Conservation (phyloP, 1,140 invertebrate genomes). For the Amphibalanus amphitrite region DNA sequence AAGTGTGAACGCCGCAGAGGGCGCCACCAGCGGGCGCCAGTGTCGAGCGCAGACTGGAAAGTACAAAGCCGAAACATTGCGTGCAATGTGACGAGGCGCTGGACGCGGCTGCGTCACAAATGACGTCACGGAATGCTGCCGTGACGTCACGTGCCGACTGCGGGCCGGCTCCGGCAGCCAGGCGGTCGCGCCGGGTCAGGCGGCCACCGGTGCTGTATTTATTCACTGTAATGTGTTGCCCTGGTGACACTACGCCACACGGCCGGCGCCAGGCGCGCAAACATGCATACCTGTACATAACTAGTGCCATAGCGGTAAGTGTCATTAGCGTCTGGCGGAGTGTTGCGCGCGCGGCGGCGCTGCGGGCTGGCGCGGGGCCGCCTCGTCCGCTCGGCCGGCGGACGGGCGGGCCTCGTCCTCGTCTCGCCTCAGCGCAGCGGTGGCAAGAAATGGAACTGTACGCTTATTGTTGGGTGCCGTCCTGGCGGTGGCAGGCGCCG, state of each 20-base stretch:
- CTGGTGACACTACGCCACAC: no score
- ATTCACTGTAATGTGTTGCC: neutral
- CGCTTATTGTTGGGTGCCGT: constrained; percentile 1
- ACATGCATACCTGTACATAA: neutral
- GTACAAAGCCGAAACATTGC: neutral
- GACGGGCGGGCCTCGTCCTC: no score
- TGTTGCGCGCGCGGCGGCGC: no score
- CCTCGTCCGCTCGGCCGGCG: neutral
- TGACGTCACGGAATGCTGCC: no score
- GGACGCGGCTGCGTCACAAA: no score
- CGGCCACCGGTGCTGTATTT: neutral
- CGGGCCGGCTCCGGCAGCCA: no score
- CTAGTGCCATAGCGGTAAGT: neutral
- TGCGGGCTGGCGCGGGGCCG: no score
- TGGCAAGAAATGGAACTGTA: neutral
- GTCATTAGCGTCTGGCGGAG: neutral
- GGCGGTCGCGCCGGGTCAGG: no score
- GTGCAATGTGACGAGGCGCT: neutral
- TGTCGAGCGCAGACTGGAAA: neutral
- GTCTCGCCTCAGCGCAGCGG: no score
- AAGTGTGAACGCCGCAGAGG: neutral
- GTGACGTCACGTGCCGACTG: no score
- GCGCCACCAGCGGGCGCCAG: neutral
- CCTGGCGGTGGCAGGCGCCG: neutral
- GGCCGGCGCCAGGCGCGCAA: no score